These are phyloP conservation scores for Trichonephila clavata DNA, from an alignment of 1,140 invertebrate genomes.

Conservation along the genomic window DNA sequence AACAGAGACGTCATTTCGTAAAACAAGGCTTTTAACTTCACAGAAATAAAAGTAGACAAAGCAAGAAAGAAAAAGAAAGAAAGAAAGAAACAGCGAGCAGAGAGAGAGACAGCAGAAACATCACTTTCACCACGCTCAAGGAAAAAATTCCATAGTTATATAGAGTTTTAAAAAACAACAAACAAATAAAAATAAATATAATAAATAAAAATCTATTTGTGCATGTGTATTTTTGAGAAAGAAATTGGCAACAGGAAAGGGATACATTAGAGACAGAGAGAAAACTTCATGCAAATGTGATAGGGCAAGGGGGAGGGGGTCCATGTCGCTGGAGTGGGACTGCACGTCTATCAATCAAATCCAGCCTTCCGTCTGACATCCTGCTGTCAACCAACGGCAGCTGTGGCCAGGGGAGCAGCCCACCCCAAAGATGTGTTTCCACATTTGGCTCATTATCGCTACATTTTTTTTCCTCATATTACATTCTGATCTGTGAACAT, in stretches of 20 bases:
- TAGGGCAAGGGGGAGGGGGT: slow-evolving; percentile 4
- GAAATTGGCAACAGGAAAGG: slow-evolving; percentile 64
- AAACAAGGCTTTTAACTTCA: slow-evolving; percentile 1
- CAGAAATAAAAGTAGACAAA: neutral
- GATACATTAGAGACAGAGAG: slow-evolving; percentile 61
- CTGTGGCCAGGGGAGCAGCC: slow-evolving; percentile 47
- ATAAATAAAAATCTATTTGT: slow-evolving; percentile 64
- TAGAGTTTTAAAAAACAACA: neutral
- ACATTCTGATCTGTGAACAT: neutral
- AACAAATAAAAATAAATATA: slow-evolving; percentile 46
- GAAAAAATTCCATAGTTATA: neutral
- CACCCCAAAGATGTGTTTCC: slow-evolving; percentile 7
- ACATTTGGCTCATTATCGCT: slow-evolving; percentile 60
- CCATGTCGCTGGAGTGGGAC: slow-evolving; percentile 48
- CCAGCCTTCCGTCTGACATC: slow-evolving; percentile 58
- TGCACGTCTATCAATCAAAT: slow-evolving; percentile 74
- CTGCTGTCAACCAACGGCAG: slow-evolving; percentile 75
- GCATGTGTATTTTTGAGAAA: slow-evolving; percentile 54
- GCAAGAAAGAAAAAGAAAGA: neutral
- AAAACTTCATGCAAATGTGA: slow-evolving; percentile 62
- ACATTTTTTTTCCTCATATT: slow-evolving; percentile 2
- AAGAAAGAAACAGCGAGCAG: neutral
- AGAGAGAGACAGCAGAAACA: neutral
- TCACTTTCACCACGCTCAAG: neutral
- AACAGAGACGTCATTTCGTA: slow-evolving; percentile 12